These are phyloP conservation scores for Pteronura brasiliensis DNA, from an alignment of 2,113 vertebrate species.

Conservation along the genomic window DNA sequence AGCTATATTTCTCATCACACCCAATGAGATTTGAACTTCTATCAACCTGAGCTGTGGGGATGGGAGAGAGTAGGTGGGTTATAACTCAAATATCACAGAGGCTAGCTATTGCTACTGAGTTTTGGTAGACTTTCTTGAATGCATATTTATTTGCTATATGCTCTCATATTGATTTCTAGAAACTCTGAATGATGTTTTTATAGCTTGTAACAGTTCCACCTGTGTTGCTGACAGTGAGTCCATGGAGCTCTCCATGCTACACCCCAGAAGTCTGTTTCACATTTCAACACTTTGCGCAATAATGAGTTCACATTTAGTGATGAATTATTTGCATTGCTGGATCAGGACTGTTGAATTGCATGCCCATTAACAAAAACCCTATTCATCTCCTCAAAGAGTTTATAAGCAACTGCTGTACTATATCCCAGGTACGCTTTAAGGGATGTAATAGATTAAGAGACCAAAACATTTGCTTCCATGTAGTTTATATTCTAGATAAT, in stretches of 20 bases:
- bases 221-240: neutral
- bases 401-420: neutral
- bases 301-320: neutral
- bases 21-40: neutral
- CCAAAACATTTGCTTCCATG: neutral
- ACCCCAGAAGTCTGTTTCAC: neutral
- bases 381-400: neutral
- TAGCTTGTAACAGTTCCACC: neutral
- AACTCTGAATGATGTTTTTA: neutral
- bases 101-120: neutral
- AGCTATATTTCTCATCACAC: neutral
- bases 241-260: neutral
- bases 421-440: neutral
- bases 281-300: neutral
- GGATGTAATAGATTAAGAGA: neutral
- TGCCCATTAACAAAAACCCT: neutral
- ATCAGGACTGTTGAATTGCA: neutral
- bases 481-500: neutral
- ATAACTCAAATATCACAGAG: neutral
- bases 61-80: neutral
- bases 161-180: neutral
- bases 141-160: neutral
- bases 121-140: neutral
- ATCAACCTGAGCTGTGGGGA: neutral
- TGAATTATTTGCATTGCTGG: neutral